These are phyloP conservation scores for Serranus cabrilla DNA, from an alignment of 2,797 vertebrate genomes.

Conservation along the genomic window DNA sequence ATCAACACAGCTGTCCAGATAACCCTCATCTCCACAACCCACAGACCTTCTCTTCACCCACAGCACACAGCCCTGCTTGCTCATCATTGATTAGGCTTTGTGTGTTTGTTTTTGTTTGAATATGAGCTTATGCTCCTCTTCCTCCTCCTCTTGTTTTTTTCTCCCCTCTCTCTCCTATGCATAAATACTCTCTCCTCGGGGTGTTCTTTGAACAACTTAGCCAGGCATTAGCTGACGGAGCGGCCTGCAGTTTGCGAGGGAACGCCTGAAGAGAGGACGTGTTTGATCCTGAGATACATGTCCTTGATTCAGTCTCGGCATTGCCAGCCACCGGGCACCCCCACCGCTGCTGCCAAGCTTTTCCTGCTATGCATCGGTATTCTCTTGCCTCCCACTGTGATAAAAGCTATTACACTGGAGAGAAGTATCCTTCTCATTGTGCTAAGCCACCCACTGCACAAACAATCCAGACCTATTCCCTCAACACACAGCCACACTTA, in stretches of 20 bases:
- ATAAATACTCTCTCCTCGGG: constrained; percentile 72
- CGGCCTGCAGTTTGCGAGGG: constrained; percentile 57
- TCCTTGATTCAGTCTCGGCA: constrained; percentile 76
- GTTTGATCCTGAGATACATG: constrained; percentile 82
- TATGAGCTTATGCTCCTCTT: constrained; percentile 64
- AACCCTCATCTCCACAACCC: constrained; percentile 54
- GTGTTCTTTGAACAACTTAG: constrained; percentile 82
- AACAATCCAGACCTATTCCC: constrained; percentile 47
- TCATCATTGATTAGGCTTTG: constrained; percentile 77
- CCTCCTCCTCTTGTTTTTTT: constrained; percentile 57
- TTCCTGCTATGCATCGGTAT: constrained; percentile 66
- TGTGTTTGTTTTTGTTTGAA: constrained; percentile 78
- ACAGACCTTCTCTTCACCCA: constrained; percentile 61
- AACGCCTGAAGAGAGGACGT: constrained; percentile 78
- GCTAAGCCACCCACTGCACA: constrained; percentile 55
- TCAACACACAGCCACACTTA: constrained; percentile 17
- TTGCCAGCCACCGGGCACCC: constrained; percentile 56
- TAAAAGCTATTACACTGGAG: constrained; percentile 75
- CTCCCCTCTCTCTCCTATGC: constrained; percentile 55
- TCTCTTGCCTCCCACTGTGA: constrained; percentile 74
- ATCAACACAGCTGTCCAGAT: constrained; percentile 30
- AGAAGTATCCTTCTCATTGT: constrained; percentile 63
- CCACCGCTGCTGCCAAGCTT: constrained; percentile 59
- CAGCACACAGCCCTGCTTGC: constrained; percentile 65
- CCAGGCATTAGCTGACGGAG: constrained; percentile 77